Base-by-base conservation (phyloP, 1,140 invertebrate genomes). In the Drosophila equinoxialis region DNA sequence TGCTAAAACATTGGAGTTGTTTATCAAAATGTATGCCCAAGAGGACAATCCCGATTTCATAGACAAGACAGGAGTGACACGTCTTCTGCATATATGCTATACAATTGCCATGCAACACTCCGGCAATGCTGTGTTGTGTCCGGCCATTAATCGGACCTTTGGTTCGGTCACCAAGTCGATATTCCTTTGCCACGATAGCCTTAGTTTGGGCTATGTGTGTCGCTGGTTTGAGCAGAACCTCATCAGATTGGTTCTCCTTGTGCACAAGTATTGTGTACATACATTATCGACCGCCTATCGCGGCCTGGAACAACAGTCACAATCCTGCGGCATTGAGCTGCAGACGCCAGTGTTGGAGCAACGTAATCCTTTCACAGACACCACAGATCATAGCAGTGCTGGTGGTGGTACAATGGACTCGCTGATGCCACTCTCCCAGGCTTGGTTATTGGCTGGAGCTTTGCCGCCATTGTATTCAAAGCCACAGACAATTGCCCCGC, bases 201-300 rank as follows among this genome's bases (percentile, higher is more conserved):
- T 97, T 68, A 96, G 96, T 30, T 92, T 94, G 0, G 94, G 95
- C 72, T 97, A 95, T 83, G 94, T 97, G 26, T 94, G 95, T 37
- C 96, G 96, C 89, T 98, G 96, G 96, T 93, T 97, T 13, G 94
- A 94, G 72, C 94, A 95, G 72, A 95, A 97, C 93, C 95, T 95
- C 76, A 95, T 96, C 20, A 93, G 96, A 54, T 92, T 97, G 14
- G 93, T 97, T 10, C 92, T 95, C 14, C 95, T 96, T 1, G 93
- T 97, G n/a, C 96, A 98, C 91, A 95, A 96, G 51, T 94, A 94
- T 89, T 94, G 95, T 65, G 94, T 97, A 8, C 96, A 97, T 87
- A 94, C 95, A 62, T 91, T 98, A 26, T 95, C 95, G 30, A 97
- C 96, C 7, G 95, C 95, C 1, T 96, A 96, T 92, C 94, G 96